Conservation (phyloP, 2,113 vertebrate species). For the Martes martes region DNA sequence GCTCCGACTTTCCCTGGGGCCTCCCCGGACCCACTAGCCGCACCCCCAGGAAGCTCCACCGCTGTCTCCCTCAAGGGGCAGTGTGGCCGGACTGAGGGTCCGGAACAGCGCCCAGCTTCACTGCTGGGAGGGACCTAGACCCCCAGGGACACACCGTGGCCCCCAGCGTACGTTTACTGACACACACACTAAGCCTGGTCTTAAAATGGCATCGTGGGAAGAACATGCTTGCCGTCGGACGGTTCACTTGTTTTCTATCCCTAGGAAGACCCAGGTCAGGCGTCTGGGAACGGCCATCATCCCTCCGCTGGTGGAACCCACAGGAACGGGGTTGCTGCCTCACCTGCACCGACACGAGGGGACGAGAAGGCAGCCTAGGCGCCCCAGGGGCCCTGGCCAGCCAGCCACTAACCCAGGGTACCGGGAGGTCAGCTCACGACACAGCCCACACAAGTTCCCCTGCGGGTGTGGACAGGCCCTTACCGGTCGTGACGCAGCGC, state of each 20-base stretch:
- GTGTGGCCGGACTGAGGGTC: not conserved
- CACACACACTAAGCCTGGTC: not conserved
- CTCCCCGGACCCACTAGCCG: not conserved
- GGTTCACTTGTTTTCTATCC: not conserved
- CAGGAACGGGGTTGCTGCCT: not conserved
- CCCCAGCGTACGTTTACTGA: accelerated
- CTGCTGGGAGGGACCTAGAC: not conserved
- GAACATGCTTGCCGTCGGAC: not conserved
- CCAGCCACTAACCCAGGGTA: not conserved
- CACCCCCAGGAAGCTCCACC: not conserved
- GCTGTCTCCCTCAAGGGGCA: not conserved
- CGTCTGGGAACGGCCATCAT: not conserved
- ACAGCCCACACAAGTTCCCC: too few relatives aligned
- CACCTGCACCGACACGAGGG: not conserved
- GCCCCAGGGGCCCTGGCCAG: not conserved
- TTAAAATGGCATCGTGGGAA: not conserved
- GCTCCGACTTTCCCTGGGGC: not conserved
- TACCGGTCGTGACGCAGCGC: constrained; percentile 96
- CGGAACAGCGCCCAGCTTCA: not conserved
- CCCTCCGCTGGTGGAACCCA: not conserved
- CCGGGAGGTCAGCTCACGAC: not conserved
- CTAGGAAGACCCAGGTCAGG: not conserved
- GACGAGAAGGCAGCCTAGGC: too few relatives aligned
- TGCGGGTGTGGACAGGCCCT: accelerated
- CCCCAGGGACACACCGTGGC: accelerated